Base-by-base conservation (phyloP, 2,113 vertebrate species). In the Pelecanoides urinatrix region DNA sequence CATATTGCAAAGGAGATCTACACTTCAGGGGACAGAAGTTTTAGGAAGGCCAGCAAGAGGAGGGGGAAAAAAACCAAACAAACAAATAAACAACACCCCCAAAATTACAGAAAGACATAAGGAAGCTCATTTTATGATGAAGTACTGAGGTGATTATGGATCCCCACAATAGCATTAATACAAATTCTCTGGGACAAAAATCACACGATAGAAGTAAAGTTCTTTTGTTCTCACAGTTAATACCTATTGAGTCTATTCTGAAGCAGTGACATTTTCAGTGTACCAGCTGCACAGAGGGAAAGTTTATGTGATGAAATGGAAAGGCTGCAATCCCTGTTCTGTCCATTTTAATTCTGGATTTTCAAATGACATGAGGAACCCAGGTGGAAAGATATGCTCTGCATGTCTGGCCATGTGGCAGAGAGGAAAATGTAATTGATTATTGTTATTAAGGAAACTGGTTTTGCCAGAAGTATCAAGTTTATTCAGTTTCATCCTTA, bases 331-430 rank as follows among this genome's bases (percentile, higher is more conserved):
- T 97, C 88, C 79, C 80, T 84, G 16, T 88, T 90, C 94, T 96
- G 97, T 97, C 95, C 68, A 38, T 89, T 97, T 96, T 94, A 92
- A 97, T 97, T 97, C 86, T 86, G 44, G 7, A 9, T 94, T 95
- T 95, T 80, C 90, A 94, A 68, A 73, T 91, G 90, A 96, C 68
- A 84, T 50, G 95, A 94, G 38, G 92, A 96, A 93, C 73, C 66
- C 95, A 96, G 93, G 93, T 96, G 97, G 95, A 97, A 97, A 96
- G 82, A 92, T 92, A 92, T 1, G 0, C 59, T 96, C 70, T 74
- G 55, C 82, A 79, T 86, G 84, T 71, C 94, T 95, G 76, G 11
- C 73, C 78, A 58, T 44, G 80, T 89, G 79, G 85, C 91, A 97
- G 76, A 91, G 47, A 86, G 56, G 81, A 91, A 96, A 96, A 90